Conservation (phyloP, 2,797 vertebrate genomes). For the Tragelaphus eurycerus region DNA sequence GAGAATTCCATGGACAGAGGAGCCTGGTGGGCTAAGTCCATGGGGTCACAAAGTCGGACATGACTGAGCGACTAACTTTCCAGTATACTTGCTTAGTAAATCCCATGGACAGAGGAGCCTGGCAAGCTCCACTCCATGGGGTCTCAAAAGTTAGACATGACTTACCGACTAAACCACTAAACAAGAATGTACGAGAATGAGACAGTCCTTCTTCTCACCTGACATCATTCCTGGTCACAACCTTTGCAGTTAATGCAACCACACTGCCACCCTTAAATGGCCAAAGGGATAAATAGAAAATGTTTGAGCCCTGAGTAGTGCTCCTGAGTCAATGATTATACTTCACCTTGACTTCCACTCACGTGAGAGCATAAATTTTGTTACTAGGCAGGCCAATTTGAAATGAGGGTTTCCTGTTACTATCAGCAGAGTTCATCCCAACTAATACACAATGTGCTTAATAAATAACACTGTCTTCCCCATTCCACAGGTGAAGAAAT, state of each 20-base stretch:
- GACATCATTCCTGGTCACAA: background rate
- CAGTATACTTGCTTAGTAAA: background rate
- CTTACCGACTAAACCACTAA: background rate
- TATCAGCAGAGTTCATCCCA: background rate
- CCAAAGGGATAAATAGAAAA: rapidly evolving
- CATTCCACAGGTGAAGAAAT: background rate
- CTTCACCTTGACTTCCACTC: background rate
- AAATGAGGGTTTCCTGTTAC: background rate
- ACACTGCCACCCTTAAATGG: background rate
- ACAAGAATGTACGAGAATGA: background rate
- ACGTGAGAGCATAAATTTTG: background rate
- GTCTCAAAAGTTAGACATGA: background rate
- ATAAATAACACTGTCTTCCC: background rate
- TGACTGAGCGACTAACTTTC: background rate
- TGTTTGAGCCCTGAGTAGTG: background rate
- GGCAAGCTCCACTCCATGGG: background rate
- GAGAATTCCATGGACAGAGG: background rate
- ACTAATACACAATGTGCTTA: too few relatives aligned
- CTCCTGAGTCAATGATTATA: background rate
- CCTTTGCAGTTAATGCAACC: background rate
- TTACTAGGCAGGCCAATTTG: background rate
- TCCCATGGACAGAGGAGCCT: background rate
- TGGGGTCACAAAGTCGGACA: background rate
- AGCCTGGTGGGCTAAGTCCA: background rate
- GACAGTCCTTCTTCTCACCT: background rate